Base-by-base conservation (phyloP, 2,888 invertebrate species). In the Cerastis rubricosa region DNA sequence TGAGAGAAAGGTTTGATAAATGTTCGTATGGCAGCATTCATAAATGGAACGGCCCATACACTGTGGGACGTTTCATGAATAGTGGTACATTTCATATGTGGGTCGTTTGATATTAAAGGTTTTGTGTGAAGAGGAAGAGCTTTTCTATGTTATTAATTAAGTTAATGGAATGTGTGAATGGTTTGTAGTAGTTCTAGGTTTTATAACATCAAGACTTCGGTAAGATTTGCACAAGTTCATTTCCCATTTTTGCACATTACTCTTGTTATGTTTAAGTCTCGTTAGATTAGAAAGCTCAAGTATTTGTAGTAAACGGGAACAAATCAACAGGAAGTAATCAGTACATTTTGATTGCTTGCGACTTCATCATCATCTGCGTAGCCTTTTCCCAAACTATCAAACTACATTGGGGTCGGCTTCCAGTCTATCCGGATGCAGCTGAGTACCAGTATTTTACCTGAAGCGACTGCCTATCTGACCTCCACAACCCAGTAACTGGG, bases 1-100 rank as follows among this genome's bases (percentile, higher is more conserved):
- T n/a, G 25, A 35, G 49, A 83, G 69, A 63, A 66, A 66, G 61
- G 71, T 68, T 73, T 73, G 76, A 80, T 80, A 81, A 69, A 76
- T 76, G 76, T 67, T 66, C 40, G 69, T 74, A 65, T 25, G 43
- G 72, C 12, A 57, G 29, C 35, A 57, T 65, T 57, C 80, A 72
- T 80, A 78, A 40, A 49, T 81, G 45, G 74, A 35, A 81, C 75
- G 54, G 35, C 22, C n/a, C 61, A 40, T 49, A 54, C n/a, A 9
- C 1, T 19, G 47, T 43, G 51, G 79, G 47, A 35, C 64, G 25
- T 25, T 54, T 54, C 11, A 64, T 54, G 29, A 78, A 70, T 68
- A 71, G 54, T 65, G 40, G 71, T 71, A 79, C 64, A 11, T 54
- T 40, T 40, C 29, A 35, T 47, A 19, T 7, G 14, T 25, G n/a